These are phyloP conservation scores for Oostethus manadensis DNA, from an alignment of 2,113 vertebrate species.

Conservation along the genomic window DNA sequence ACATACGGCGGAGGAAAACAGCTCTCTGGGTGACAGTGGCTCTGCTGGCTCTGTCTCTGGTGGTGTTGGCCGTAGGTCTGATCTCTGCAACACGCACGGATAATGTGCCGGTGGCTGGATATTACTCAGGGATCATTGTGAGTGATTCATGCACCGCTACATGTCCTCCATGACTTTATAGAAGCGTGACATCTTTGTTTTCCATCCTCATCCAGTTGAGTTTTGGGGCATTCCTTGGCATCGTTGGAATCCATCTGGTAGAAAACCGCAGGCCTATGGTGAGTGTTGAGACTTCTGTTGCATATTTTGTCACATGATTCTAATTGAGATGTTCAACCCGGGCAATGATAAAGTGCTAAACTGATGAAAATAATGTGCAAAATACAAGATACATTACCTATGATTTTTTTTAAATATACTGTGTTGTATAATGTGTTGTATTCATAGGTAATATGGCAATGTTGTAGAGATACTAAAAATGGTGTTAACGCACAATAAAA, in stretches of 20 bases:
- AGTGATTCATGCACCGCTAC: constrained; percentile 44
- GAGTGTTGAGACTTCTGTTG: constrained; percentile 51
- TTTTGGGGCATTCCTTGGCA: constrained; percentile 88
- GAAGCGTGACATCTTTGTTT: neutral
- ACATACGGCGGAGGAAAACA: constrained; percentile 77
- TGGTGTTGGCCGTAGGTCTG: constrained; percentile 84
- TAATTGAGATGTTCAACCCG: neutral
- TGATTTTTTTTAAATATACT: no score
- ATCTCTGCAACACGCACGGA: constrained; percentile 84
- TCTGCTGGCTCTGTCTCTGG: constrained; percentile 76
- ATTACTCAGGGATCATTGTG: constrained; percentile 91
- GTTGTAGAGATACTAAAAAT: no score
- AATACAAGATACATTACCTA: no score
- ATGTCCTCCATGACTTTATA: no score
- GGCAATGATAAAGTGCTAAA: no score
- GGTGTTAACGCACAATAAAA: no score
- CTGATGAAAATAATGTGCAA: no score
- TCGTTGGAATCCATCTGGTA: constrained; percentile 85
- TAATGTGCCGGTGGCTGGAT: constrained; percentile 87
- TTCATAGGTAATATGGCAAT: no score
- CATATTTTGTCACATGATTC: neutral
- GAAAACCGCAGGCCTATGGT: constrained; percentile 95
- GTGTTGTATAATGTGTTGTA: no score
- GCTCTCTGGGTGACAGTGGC: constrained; percentile 80
- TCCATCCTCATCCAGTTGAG: constrained; percentile 76